Conservation (phyloP, 2,113 vertebrate species). For the Mionectes macconnelli region DNA sequence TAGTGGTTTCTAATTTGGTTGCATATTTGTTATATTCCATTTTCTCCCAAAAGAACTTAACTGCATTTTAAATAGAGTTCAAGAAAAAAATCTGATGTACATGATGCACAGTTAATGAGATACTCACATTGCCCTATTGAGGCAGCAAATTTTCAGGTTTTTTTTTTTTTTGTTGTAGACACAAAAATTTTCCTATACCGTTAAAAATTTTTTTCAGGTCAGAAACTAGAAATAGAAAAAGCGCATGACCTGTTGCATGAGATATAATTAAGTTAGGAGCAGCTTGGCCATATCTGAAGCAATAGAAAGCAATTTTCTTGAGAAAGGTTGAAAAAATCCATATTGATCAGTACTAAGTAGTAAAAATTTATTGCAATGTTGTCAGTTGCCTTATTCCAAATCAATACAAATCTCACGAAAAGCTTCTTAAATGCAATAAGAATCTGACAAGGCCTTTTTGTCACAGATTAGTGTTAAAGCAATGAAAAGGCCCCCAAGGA, state of each 20-base stretch:
- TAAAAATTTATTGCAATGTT: constrained; percentile 86
- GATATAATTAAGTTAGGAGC: constrained; percentile 75
- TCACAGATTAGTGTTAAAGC: constrained; percentile 79
- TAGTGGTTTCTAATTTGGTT: not conserved
- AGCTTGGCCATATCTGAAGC: constrained; percentile 68
- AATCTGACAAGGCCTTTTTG: constrained; percentile 77
- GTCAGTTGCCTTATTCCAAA: constrained; percentile 76
- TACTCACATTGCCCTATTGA: not conserved
- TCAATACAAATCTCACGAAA: constrained; percentile 86
- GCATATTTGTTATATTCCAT: accelerated
- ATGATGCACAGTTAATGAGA: not conserved
- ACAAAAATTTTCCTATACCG: not conserved
- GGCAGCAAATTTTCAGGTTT: not conserved
- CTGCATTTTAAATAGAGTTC: not conserved
- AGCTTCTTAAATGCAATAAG: constrained; percentile 80
- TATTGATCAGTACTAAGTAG: constrained; percentile 88
- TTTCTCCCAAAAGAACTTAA: not conserved
- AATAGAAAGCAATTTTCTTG: constrained; percentile 81
- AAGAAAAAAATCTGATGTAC: not conserved
- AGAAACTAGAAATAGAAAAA: constrained; percentile 37
- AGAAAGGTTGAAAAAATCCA: constrained; percentile 84
- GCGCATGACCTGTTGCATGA: constrained; percentile 69
- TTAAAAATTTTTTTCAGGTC: constrained; percentile 13
- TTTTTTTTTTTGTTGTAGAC: not conserved
- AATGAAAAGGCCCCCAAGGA: constrained; percentile 74